Base-by-base conservation (phyloP, 2,113 vertebrate species). In the Scortum barcoo region DNA sequence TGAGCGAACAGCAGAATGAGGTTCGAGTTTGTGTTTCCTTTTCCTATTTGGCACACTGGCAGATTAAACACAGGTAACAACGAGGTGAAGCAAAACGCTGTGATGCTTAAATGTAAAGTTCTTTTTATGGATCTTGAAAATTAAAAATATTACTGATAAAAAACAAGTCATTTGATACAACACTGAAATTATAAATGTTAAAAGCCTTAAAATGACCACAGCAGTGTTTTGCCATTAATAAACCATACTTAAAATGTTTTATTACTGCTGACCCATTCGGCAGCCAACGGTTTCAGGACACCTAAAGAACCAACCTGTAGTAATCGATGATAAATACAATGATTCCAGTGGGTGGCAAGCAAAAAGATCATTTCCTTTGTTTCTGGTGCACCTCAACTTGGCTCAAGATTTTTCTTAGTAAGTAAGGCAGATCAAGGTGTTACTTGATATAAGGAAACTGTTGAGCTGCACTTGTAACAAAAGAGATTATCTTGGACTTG, bases 341-440 rank as follows among this genome's bases (percentile, higher is more conserved):
- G n/a, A n/a, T n/a, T n/a, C n/a, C n/a, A n/a, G n/a, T n/a, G n/a
- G n/a, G n/a, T 7, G 60, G n/a, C 5, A 51, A 66, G 24, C 24
- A 65, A 57, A 20, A 28, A 26, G 24, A 67, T 22, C 0, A 11
- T 51, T 22, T 56, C 48, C 33, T 44, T 48, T 30, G 46, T 77
- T 72, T 72, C 51, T 30, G 40, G 60, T 69, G 42, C 65, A 75
- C 26, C 54, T 50, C 40, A 76, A 56, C 71, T 60, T 5, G 12
- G 50, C 44, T 85, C 22, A 60, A 72, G 24, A 68, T 63, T 63
- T 69, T 42, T 80, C 12, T 76, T 40, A 19, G n/a, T n/a, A 69
- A 74, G 67, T 81, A 89, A 89, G 86, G 89, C 81, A 86, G 85
- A 73, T 80, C 50, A 42, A 70, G 78, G 38, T 60, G 54, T 62